Base-by-base conservation (phyloP, 2,113 vertebrate genomes). In the Columba livia region DNA sequence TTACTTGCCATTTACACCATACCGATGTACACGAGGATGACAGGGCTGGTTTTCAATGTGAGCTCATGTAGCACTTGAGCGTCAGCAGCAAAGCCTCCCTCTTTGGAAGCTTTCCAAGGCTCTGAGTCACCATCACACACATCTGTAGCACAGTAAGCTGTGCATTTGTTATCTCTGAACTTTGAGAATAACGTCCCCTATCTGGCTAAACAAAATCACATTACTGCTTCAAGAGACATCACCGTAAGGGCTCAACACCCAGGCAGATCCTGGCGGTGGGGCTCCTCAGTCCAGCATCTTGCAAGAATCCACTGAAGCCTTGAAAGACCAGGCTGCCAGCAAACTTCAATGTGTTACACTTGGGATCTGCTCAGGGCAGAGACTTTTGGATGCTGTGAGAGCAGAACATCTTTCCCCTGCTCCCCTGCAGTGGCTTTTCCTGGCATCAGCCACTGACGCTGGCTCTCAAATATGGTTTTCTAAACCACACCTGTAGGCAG, bases 111-210 rank as follows among this genome's bases (percentile, higher is more conserved):
- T 85, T 62, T 90, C 96, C 97, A 96, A 89, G 60, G 90, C 85
- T 84, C 92, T 95, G 95, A 96, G 92, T 97, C 97, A 95, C 84
- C 36, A 26, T 50, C 73, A 78, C 73, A 92, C 94, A 94, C 97
- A 96, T 96, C 97, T 96, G 96, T 70, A 93, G 84, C 84, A 73
- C 61, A 93, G 90, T 90, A 94, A 90, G 81, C 84, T 58, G n/a
- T 72, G 91, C 88, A 88, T 95, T 86, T 86, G 81, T 94, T 93
- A 91, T 91, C 96, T 86, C 81, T 28, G 28, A 88, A 77, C 61
- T 53, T 40, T 40, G 67, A 66, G 67, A 97, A 94, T 48, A 83
- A 93, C 7, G 69, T 88, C 42, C 58, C 51, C 50, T 85, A 84
- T 90, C 79, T 78, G 64, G 90, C 82, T 83, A 87, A 95, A 96